These are phyloP conservation scores for Tiliqua scincoides DNA, from an alignment of 2,113 vertebrate species.

Conservation along the genomic window DNA sequence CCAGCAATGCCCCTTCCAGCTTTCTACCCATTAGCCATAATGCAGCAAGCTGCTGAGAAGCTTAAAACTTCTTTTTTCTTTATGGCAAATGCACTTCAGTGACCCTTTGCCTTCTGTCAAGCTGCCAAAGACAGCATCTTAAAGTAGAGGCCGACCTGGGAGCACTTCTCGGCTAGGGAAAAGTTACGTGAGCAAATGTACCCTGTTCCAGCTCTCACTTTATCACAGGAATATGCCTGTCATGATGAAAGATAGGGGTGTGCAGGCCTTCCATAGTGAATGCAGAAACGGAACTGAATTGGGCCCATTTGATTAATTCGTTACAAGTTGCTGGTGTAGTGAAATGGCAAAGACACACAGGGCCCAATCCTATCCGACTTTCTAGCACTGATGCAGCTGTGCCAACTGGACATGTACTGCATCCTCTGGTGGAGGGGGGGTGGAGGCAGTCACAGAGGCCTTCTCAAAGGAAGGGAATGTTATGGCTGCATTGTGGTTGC, in stretches of 20 bases:
- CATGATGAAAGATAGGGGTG: not conserved
- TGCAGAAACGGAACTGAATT: too few species aligned
- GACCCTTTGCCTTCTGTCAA: not conserved
- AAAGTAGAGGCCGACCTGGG: not conserved
- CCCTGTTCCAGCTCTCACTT: not conserved
- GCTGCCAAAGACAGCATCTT: not conserved
- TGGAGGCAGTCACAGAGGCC: too few species aligned
- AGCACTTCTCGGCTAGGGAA: not conserved
- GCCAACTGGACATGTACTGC: too few species aligned
- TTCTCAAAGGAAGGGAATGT: too few species aligned
- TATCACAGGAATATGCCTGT: not conserved
- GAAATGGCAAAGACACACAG: too few species aligned
- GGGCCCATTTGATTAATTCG: too few species aligned
- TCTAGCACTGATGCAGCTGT: too few species aligned
- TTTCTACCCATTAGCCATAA: not conserved
- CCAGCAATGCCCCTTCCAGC: not conserved
- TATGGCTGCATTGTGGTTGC: too few species aligned
- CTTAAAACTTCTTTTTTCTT: not conserved
- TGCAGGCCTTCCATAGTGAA: not conserved
- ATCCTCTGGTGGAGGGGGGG: too few species aligned
- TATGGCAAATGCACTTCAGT: not conserved
- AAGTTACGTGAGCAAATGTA: not conserved
- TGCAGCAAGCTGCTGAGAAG: not conserved
- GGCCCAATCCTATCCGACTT: too few species aligned
- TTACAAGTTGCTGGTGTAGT: too few species aligned